Conservation (phyloP, 2,888 invertebrate species). For the Xiphydria camelus region DNA sequence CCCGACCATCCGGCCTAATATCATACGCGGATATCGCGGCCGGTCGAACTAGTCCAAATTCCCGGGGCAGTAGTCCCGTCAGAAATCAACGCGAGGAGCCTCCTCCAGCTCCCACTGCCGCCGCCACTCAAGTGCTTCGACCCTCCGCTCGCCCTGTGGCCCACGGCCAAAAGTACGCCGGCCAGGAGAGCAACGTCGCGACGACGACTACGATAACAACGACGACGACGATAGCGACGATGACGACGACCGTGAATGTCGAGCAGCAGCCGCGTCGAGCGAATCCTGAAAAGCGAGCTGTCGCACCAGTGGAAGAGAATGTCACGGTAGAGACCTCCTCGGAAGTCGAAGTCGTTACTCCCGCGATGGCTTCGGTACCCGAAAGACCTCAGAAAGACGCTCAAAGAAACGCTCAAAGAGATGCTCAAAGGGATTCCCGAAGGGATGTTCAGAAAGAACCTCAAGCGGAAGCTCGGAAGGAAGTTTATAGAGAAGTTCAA, state of each 20-base stretch:
- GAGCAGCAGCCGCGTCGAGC: background rate
- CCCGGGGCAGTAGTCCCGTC: slow-evolving; percentile 48
- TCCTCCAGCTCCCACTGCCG: slow-evolving; percentile 27
- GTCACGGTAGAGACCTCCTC: slow-evolving; percentile 31
- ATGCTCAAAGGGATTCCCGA: no score
- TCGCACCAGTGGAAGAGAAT: no score
- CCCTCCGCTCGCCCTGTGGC: slow-evolving; percentile 47
- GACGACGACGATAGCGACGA: background rate
- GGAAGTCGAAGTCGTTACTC: slow-evolving; percentile 26
- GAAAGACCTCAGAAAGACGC: no score
- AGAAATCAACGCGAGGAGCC: slow-evolving; percentile 40
- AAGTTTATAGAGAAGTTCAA: slow-evolving; percentile 4
- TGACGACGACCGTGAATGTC: background rate
- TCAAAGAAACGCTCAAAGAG: no score
- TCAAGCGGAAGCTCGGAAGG: no score
- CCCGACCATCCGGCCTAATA: slow-evolving; percentile 49
- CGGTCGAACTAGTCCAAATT: slow-evolving; percentile 61
- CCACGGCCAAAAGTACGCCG: slow-evolving; percentile 33
- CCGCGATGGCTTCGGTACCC: no score
- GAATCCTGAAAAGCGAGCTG: no score
- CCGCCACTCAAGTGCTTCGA: slow-evolving; percentile 27
- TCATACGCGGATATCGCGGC: slow-evolving; percentile 74
- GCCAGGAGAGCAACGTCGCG: slow-evolving; percentile 4
- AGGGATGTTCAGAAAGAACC: no score
- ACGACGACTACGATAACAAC: no score